These are phyloP conservation scores for Drosophila subquinaria DNA, from an alignment of 2,888 invertebrate genomes.

Conservation along the genomic window DNA sequence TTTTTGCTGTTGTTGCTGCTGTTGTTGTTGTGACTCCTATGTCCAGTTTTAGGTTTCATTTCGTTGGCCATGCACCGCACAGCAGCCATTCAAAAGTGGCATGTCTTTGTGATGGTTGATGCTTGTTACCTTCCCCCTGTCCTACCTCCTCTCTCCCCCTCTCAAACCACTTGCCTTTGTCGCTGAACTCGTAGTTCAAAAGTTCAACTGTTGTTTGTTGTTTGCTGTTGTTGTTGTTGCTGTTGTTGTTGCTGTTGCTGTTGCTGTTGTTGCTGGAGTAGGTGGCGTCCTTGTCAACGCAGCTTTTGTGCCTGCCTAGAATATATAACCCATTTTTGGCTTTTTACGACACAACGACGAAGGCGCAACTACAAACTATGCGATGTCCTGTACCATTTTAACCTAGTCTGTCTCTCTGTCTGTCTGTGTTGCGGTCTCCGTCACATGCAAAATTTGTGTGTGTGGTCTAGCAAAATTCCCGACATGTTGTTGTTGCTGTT, in stretches of 20 bases:
- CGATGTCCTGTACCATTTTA: conserved; percentile 19
- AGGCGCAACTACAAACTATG: conserved; percentile 66
- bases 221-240: conserved; percentile 33
- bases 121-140: neutral
- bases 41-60: conserved; percentile 60
- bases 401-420: conserved; percentile 4
- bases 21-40: neutral
- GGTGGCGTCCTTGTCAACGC: conserved; percentile 77
- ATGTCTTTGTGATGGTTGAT: conserved; percentile 61
- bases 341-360: conserved; percentile 71
- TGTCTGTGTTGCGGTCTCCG: conserved; percentile 50
- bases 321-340: conserved; percentile 81
- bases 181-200: conserved; percentile 37
- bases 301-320: conserved; percentile 77
- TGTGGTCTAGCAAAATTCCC: conserved; percentile 60
- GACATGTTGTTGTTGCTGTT: conserved; percentile 60
- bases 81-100: conserved; percentile 59
- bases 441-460: conserved; percentile 74
- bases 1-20: conserved; percentile 11
- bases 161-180: conserved; percentile 35
- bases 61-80: conserved; percentile 48
- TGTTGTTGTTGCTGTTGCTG: conserved; percentile 17
- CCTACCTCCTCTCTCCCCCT: neutral
- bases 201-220: conserved; percentile 66
- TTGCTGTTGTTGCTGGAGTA: conserved; percentile 41